Evolutionary conservation across 2,113 vertebrate genomes (phyloP).

Genomic region (Heteronetta atricapilla): DNA sequence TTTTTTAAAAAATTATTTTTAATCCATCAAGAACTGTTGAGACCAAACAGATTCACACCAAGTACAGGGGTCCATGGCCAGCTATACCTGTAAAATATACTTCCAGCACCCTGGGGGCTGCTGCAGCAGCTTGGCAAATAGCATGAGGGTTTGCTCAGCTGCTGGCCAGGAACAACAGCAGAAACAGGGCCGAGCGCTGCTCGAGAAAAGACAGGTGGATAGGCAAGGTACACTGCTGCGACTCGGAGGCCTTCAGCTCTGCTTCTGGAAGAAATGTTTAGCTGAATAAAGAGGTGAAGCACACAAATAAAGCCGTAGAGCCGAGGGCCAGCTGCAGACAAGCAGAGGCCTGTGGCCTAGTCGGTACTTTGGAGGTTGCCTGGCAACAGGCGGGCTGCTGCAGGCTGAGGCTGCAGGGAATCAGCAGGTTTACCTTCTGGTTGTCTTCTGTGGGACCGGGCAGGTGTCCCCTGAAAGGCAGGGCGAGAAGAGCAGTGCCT

Average conservation of each 20-base stretch:
- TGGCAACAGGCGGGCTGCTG: slow-evolving; percentile 60
- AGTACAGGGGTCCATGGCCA: neutral
- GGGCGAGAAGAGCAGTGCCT: neutral
- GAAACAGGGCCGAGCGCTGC: neutral
- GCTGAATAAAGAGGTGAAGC: slow-evolving; percentile 13
- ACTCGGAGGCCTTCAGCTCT: neutral
- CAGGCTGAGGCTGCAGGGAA: slow-evolving; percentile 40
- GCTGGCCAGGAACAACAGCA: neutral
- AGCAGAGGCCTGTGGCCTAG: neutral
- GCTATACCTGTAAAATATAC: neutral
- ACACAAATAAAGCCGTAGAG: slow-evolving; percentile 2
- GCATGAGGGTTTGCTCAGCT: neutral
- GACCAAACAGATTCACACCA: neutral
- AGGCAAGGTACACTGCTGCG: neutral
- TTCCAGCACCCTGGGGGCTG: neutral
- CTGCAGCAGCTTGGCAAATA: neutral
- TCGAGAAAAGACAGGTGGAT: neutral
- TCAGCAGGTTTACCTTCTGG: neutral
- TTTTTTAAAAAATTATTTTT: too few species aligned
- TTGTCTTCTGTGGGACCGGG: neutral
- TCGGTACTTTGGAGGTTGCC: slow-evolving; percentile 58
- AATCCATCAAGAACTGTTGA: neutral
- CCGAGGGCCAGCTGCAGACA: neutral
- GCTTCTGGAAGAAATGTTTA: neutral
- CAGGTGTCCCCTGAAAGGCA: neutral